Base-by-base conservation (phyloP, 30 jellyfish, hydroid and myxozoan genomes). In the Hydractinia symbiolongicarpus region DNA sequence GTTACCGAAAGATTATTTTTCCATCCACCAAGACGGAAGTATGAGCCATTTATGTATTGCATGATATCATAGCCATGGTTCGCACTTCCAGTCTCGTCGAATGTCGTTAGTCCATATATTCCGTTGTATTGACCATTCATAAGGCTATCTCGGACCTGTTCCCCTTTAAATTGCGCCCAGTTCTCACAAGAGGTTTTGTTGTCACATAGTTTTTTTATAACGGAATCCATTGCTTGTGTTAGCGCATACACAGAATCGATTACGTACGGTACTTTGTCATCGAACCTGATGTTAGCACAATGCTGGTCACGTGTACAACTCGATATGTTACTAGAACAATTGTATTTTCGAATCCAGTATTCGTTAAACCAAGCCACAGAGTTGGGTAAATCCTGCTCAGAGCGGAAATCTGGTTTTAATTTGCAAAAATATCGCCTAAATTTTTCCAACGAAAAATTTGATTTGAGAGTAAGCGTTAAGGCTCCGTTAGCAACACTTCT, bases 261-360 rank as follows among this genome's bases (percentile, higher is more conserved):
- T 40, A 90, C 97, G 66, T 90, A 90, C 17, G 97, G 93, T 54
- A 90, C 79, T 68, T 90, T 90, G 55, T 86, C 95, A 78, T 90
- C 96, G 30, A 89, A 73, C 30, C 66, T 50, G 40, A 66, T 67
- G 44, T 66, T 62, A 15, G 53, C 54, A 5, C 81, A 89, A 10
- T 61, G 15, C 66, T 73, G 84, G 58, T 58, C 73, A 15, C 86
- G 86, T 20, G 70, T 6, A 68, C 96, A 84, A 5, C 44, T 54
- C 16, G 81, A 16, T 10, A 60, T 40, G 7, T 79, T 57, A 14
- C 84, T 50, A 2, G 91, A 49, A 78, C 96, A 88, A 49, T 79
- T 70, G 61, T 60, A 86, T 6, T 81, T 77, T 58, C 81, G 88
- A 66, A 75, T 78, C 96, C 96, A 89, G 61, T 72, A 83, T 6